These are phyloP conservation scores for Automeris io DNA, from an alignment of 2,888 invertebrate species.

Conservation along the genomic window DNA sequence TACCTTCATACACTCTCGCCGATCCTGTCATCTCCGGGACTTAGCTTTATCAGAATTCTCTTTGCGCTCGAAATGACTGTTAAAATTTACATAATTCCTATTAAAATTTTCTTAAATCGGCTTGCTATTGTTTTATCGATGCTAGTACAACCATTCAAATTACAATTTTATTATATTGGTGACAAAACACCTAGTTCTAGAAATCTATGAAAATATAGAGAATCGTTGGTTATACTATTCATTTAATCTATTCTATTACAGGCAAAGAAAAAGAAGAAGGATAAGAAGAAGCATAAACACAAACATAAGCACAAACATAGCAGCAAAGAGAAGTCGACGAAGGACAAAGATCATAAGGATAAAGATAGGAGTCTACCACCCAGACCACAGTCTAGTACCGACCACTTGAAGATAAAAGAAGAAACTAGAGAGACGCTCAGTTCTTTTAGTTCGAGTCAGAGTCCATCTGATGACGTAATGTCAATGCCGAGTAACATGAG, in stretches of 20 bases:
- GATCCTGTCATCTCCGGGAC: too few relatives aligned
- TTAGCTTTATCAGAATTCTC: too few relatives aligned
- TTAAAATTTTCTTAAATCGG: too few relatives aligned
- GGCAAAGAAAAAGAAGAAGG: conserved; percentile 85
- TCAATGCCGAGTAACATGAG: conserved; percentile 65
- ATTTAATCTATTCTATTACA: conserved; percentile 36
- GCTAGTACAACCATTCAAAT: too few relatives aligned
- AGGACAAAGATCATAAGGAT: conserved; percentile 72
- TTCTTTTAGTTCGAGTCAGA: conserved; percentile 85
- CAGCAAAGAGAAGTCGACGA: conserved; percentile 52
- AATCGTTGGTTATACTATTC: too few relatives aligned
- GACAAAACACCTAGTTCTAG: too few relatives aligned
- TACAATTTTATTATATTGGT: too few relatives aligned
- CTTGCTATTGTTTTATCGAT: too few relatives aligned
- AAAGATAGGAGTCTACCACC: conserved; percentile 35
- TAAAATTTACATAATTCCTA: too few relatives aligned
- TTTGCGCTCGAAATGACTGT: too few relatives aligned
- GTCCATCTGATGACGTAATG: conserved; percentile 77
- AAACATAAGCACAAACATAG: conserved; percentile 93
- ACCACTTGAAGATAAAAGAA: conserved; percentile 80
- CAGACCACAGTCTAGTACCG: conserved; percentile 55
- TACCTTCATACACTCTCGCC: too few relatives aligned
- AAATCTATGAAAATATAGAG: too few relatives aligned
- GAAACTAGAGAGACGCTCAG: conserved; percentile 87
- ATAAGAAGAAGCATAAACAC: conserved; percentile 90